Conservation (phyloP, 2,113 vertebrate genomes). For the Hippocampus mohnikei region DNA sequence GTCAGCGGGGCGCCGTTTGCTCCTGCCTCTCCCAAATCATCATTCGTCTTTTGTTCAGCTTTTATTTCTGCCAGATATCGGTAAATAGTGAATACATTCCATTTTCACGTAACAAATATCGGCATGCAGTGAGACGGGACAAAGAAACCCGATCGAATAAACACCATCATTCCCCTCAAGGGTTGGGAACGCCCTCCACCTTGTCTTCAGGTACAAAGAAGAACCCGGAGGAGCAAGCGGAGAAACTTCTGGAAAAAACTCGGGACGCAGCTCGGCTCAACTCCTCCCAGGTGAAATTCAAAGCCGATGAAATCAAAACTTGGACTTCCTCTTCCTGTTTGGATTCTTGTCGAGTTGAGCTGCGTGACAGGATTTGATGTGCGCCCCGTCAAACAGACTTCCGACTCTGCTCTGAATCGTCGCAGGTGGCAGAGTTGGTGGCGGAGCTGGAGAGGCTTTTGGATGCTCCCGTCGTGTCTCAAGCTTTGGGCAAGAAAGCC, state of each 20-base stretch:
- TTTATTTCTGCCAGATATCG: no score
- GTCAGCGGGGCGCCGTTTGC: no score
- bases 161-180: neutral
- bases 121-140: no score
- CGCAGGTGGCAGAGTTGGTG: slow-evolving; percentile 70
- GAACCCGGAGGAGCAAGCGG: slow-evolving; percentile 12
- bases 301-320: neutral
- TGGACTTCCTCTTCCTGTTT: no score
- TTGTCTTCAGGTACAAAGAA: neutral
- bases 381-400: no score
- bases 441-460: slow-evolving; percentile 75
- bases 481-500: slow-evolving; percentile 45
- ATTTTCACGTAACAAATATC: no score
- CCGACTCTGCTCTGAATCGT: neutral
- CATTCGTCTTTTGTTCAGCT: no score
- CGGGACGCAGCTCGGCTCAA: slow-evolving; percentile 41
- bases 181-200: neutral
- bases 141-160: no score
- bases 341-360: no score
- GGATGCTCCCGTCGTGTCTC: slow-evolving; percentile 58
- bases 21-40: no score
- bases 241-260: slow-evolving; percentile 50
- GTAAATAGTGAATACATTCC: no score
- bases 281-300: slow-evolving; percentile 58
- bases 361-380: neutral